These are phyloP conservation scores for Phrynosoma blainvillii DNA, from an alignment of 2,113 vertebrate species.

Conservation along the genomic window DNA sequence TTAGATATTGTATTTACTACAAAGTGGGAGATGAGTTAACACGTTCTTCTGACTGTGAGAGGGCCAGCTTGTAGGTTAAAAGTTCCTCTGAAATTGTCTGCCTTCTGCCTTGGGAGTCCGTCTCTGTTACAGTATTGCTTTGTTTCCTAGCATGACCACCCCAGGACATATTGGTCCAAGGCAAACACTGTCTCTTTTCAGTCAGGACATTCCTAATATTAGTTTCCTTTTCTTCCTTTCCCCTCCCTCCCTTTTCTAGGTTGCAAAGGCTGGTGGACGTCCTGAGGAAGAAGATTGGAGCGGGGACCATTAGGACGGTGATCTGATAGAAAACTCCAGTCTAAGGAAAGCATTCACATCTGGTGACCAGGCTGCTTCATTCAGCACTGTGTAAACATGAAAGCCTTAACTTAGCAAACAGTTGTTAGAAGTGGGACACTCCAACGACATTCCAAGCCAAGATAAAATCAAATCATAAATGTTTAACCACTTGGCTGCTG, in stretches of 20 bases:
- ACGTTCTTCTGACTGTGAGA: conserved; percentile 51
- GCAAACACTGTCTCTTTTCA: conserved; percentile 76
- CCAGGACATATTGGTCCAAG: conserved; percentile 70
- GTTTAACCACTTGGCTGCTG: conserved; percentile 89
- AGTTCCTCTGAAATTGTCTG: conserved; percentile 68
- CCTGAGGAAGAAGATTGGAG: conserved; percentile 94
- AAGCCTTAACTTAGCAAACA: conserved; percentile 91
- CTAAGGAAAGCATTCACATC: conserved; percentile 85
- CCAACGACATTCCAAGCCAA: conserved; percentile 85
- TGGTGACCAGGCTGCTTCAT: conserved; percentile 91
- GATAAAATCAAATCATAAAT: conserved; percentile 90
- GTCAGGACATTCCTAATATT: conserved; percentile 73
- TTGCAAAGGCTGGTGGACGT: conserved; percentile 97
- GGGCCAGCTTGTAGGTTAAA: conserved; percentile 62
- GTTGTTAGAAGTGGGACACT: conserved; percentile 90
- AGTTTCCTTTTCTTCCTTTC: conserved; percentile 65
- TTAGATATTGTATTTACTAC: conserved; percentile 39
- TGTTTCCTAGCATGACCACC: conserved; percentile 73
- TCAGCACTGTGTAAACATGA: conserved; percentile 89
- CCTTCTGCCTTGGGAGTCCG: conserved; percentile 65
- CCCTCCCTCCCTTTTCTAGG: conserved; percentile 74
- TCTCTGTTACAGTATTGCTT: conserved; percentile 70
- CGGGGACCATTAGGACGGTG: conserved; percentile 90
- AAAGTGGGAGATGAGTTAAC: conserved; percentile 49
- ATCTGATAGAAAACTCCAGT: conserved; percentile 84